These are phyloP conservation scores for Ictalurus furcatus DNA, from an alignment of 2,113 vertebrate species.

Conservation along the genomic window DNA sequence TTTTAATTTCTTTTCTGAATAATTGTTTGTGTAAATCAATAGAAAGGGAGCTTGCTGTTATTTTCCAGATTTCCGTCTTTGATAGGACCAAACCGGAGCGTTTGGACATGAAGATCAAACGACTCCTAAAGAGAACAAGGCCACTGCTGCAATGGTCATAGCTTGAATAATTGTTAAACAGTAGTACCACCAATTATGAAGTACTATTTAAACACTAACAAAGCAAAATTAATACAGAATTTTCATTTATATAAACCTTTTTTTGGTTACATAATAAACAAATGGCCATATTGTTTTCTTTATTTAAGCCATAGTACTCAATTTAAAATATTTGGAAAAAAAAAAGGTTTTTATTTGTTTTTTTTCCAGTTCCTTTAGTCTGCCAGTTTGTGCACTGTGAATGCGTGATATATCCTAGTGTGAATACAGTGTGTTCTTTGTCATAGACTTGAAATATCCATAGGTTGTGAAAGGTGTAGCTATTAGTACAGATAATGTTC, in stretches of 20 bases:
- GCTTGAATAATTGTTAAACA: not conserved
- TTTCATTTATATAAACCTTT: constrained; percentile 6
- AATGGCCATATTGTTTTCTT: constrained; percentile 49
- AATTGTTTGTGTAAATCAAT: not conserved
- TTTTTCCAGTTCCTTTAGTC: constrained; percentile 72
- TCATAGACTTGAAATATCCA: constrained; percentile 88
- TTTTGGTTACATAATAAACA: constrained; percentile 44
- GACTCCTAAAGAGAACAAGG: not conserved
- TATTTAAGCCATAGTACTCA: constrained; percentile 61
- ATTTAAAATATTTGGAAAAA: constrained; percentile 45
- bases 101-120: not conserved
- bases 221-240: not conserved
- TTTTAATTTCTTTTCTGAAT: not conserved
- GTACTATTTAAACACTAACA: not conserved
- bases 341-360: constrained; percentile 19
- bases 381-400: constrained; percentile 95
- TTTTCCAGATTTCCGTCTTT: not conserved
- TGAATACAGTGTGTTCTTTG: constrained; percentile 88
- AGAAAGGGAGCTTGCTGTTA: constrained; percentile 20
- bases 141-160: not conserved
- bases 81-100: not conserved
- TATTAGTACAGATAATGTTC: constrained; percentile 76
- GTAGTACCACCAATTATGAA: constrained; percentile 7
- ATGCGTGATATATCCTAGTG: constrained; percentile 90
- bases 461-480: constrained; percentile 91